Evolutionary conservation across 2,113 vertebrate genomes (phyloP), one percentile per base, ranked within the genome.

Genomic region (Rostratula benghalensis): DNA sequence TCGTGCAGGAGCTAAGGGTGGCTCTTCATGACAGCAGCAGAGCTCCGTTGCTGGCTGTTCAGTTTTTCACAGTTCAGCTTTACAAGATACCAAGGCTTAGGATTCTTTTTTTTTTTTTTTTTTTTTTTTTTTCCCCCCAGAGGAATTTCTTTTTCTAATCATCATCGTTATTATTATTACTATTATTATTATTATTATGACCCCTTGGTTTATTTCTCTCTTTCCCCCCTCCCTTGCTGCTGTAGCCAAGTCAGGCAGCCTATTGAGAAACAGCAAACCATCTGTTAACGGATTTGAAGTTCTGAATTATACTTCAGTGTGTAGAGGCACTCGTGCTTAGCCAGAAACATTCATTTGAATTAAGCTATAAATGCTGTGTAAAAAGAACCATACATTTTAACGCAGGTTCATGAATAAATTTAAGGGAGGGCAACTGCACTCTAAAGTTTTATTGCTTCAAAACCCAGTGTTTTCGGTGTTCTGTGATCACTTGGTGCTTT

Each of bases 221-320:
- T 95, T 86, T 80, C 56, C 93, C 93, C 95, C 61, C 56, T 80
- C 91, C 90, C 92, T 70, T 68, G 37, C 80, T 98, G 96, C 96
- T 97, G 96, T 96, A 98, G 98, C 97, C 97, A 98, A 98, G 98
- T 98, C 98, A 97, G 98, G 96, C 97, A 96, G 98, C 98, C 98
- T 98, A 98, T 98, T 98, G 98, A 99, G 98, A 98, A 98, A 98
- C 97, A 99, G 98, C 98, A 99, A 99, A 99, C 98, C 98, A 98
- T 99, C 99, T 99, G 98, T 98, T 99, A 99, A 98, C 96, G 90
- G 98, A 99, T 99, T 98, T 99, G 98, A 99, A 98, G 98, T 98
- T 98, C 98, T 98, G 98, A 98, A 99, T 99, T 99, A 99, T 98
- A 98, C 98, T 98, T 98, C 98, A 98, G 98, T 98, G 96, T 98